These are phyloP conservation scores for Brachypteracias leptosomus DNA, from an alignment of 2,113 vertebrate genomes.

Conservation along the genomic window DNA sequence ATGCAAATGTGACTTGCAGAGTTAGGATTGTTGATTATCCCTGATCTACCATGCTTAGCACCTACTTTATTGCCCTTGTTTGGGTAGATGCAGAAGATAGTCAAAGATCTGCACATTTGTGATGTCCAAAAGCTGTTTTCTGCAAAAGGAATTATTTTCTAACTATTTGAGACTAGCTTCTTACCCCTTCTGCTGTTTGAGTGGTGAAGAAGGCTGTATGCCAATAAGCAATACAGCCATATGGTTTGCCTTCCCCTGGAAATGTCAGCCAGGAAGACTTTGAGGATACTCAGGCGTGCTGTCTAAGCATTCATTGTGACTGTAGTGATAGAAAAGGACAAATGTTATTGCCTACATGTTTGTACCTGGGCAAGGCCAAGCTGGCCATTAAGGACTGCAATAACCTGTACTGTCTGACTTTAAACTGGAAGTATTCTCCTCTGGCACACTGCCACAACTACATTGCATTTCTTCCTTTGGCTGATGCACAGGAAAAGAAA, in stretches of 20 bases:
- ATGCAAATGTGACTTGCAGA: background rate
- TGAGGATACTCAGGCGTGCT: background rate
- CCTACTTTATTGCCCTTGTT: background rate
- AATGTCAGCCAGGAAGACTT: constrained; percentile 16
- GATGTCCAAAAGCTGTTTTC: background rate
- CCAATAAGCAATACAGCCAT: background rate
- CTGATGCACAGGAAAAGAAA: background rate
- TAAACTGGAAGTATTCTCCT: background rate
- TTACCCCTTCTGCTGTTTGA: background rate
- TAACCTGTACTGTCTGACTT: background rate
- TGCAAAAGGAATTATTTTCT: background rate
- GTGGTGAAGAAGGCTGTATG: background rate
- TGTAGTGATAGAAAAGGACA: background rate
- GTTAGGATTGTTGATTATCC: background rate
- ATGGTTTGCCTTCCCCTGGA: background rate
- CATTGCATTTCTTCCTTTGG: background rate
- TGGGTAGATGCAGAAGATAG: background rate
- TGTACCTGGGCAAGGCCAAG: background rate
- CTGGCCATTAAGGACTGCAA: background rate
- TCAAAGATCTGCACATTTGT: background rate
- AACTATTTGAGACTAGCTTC: background rate
- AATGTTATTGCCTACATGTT: background rate
- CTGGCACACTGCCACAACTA: background rate
- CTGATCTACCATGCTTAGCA: background rate
- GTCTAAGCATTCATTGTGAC: background rate